phyloP scores from a whole-genome alignment of 2,113 vertebrate genomes.

The Cariama cristata region DNA sequence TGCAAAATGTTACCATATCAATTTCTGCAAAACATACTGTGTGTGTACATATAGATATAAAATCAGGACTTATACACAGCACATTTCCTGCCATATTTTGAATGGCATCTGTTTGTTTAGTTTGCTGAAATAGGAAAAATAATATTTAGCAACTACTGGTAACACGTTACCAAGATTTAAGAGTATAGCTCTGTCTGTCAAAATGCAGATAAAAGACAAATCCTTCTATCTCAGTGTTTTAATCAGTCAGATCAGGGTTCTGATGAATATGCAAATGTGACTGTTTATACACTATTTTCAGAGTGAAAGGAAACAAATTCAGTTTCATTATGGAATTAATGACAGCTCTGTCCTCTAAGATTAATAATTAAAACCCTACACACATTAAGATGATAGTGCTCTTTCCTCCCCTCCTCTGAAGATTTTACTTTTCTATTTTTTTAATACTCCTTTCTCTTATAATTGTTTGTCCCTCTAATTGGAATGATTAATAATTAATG shows the following conservation, averaged over 20 bases:
- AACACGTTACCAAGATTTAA: slow-evolving; percentile 57
- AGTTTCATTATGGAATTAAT: slow-evolving; percentile 51
- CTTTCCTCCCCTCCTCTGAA: background rate
- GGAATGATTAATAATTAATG: slow-evolving; percentile 64
- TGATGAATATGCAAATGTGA: slow-evolving; percentile 58
- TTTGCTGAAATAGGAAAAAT: slow-evolving; percentile 51
- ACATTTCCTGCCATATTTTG: slow-evolving; percentile 64
- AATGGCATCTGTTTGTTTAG: slow-evolving; percentile 59
- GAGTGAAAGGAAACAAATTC: slow-evolving; percentile 50
- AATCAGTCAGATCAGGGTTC: slow-evolving; percentile 40
- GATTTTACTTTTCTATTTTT: slow-evolving; percentile 25
- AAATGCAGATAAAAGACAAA: slow-evolving; percentile 56
- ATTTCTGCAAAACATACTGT: slow-evolving; percentile 59
- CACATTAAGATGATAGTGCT: slow-evolving; percentile 33
- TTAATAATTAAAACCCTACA: slow-evolving; percentile 46
- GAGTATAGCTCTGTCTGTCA: slow-evolving; percentile 29
- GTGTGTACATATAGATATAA: slow-evolving; percentile 60
- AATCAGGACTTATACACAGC: slow-evolving; percentile 37
- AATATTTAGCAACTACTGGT: slow-evolving; percentile 48
- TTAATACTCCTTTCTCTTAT: background rate
- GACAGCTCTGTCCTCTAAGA: slow-evolving; percentile 39
- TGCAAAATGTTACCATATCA: slow-evolving; percentile 55
- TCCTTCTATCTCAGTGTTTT: slow-evolving; percentile 28
- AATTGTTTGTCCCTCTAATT: slow-evolving; percentile 68
- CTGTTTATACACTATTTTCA: slow-evolving; percentile 53